phyloP scores from a whole-genome alignment of 2,888 invertebrate genomes.

The Tenthredo distinguenda region DNA sequence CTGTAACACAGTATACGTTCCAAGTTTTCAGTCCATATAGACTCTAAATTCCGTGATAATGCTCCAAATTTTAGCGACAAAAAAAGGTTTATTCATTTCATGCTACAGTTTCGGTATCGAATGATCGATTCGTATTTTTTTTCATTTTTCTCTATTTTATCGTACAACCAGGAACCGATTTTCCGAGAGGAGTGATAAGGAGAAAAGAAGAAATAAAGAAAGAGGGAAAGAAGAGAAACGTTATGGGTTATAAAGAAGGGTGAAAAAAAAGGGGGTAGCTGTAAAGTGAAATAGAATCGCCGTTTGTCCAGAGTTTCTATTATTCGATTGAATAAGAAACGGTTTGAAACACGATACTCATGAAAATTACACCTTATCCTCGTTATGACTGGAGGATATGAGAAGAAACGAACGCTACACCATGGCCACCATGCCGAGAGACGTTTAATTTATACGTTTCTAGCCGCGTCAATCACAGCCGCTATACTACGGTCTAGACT shows the following conservation, averaged over 20 bases:
- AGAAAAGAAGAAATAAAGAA: not conserved
- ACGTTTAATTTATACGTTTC: constrained; percentile 27
- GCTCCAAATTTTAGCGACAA: too few relatives aligned
- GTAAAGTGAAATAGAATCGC: not conserved
- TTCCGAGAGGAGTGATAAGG: not conserved
- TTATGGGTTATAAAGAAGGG: not conserved
- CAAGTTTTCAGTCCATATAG: not conserved
- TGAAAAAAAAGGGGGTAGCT: not conserved
- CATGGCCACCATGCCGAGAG: not conserved
- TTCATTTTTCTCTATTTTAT: too few relatives aligned
- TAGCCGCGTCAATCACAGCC: not conserved
- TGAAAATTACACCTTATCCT: constrained; percentile 36
- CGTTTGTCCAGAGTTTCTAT: constrained; percentile 32
- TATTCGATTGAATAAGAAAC: constrained; percentile 30
- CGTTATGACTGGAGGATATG: too few relatives aligned
- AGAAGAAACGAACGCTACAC: not conserved
- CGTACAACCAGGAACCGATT: not conserved
- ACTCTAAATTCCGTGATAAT: not conserved
- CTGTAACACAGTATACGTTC: not conserved
- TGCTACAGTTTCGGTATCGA: too few relatives aligned
- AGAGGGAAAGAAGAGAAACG: not conserved
- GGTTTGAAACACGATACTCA: constrained; percentile 34
- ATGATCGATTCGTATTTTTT: too few relatives aligned
- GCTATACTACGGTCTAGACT: not conserved
- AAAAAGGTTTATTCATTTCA: too few relatives aligned